phyloP scores from a whole-genome alignment of 1,140 invertebrate species.

The Nasonia giraulti region DNA sequence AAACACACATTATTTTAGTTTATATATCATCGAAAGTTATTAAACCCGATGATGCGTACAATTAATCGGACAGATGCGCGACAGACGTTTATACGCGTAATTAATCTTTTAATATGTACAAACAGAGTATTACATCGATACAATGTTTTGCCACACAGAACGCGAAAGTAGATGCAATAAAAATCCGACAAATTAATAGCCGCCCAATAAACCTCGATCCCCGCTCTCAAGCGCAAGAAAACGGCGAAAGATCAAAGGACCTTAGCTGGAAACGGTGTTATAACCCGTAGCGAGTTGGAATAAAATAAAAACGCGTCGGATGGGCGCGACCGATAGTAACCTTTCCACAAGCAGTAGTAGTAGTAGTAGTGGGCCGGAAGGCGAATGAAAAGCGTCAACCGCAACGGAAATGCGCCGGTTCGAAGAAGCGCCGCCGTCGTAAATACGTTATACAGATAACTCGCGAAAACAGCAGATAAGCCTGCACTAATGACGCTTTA shows the following conservation, averaged over 20 bases:
- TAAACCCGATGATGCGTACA: background rate
- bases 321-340: conserved; percentile 2
- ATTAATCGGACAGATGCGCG: background rate
- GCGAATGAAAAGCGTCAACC: background rate
- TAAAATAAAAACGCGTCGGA: background rate
- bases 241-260: background rate
- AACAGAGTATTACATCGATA: background rate
- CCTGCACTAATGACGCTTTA: background rate
- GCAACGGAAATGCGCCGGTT: background rate
- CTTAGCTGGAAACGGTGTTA: background rate
- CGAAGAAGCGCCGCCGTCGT: background rate
- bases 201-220: background rate
- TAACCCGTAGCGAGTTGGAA: background rate
- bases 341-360: background rate
- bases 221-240: background rate
- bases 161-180: background rate
- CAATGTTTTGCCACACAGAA: background rate
- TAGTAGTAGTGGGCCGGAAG: background rate
- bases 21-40: background rate
- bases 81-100: background rate
- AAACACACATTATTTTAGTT: background rate
- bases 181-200: background rate
- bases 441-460: background rate
- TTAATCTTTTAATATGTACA: background rate
- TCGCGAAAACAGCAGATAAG: background rate